phyloP scores from a whole-genome alignment of 1,140 invertebrate genomes.

The Drosophila micromelanica region DNA sequence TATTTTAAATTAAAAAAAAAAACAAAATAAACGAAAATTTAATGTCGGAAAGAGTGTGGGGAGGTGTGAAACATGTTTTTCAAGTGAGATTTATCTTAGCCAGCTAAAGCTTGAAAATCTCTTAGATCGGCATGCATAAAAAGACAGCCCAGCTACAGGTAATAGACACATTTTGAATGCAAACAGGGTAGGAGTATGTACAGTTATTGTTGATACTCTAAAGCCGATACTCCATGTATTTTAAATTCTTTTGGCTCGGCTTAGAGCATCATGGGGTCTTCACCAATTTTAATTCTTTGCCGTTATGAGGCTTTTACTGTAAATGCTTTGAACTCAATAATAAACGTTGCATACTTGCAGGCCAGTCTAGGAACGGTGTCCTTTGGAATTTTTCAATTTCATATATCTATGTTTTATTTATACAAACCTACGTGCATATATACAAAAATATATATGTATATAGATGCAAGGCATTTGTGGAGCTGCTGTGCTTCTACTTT shows the following conservation, averaged over 20 bases:
- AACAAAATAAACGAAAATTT: too few relatives aligned
- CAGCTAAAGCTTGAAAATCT: too few relatives aligned
- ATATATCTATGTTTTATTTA: conserved; percentile 20
- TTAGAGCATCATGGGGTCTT: conserved; percentile 4
- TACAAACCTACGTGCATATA: conserved; percentile 4
- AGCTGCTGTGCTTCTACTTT: conserved; percentile 44
- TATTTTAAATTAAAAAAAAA: too few relatives aligned
- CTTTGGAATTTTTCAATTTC: conserved; percentile 70
- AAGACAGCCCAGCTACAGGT: too few relatives aligned
- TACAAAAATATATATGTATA: conserved; percentile 4
- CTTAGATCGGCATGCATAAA: too few relatives aligned
- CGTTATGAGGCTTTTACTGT: background rate
- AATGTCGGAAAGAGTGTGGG: too few relatives aligned
- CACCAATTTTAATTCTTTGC: background rate
- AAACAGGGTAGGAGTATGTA: background rate
- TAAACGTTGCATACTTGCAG: conserved; percentile 41
- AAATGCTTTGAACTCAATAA: conserved; percentile 40
- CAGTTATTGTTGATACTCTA: background rate
- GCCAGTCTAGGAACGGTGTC: conserved; percentile 14
- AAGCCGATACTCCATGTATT: background rate
- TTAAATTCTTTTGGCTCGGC: conserved; percentile 8
- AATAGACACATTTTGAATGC: too few relatives aligned
- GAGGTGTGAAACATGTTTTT: too few relatives aligned
- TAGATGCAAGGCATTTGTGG: conserved; percentile 26
- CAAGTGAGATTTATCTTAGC: too few relatives aligned